A percentile compares a stretch with the other conserved stretches of the same genome.
These are phyloP conservation scores for Blastobasis lacticolella DNA, from an alignment of 2,888 invertebrate species.

Conservation along the genomic window DNA sequence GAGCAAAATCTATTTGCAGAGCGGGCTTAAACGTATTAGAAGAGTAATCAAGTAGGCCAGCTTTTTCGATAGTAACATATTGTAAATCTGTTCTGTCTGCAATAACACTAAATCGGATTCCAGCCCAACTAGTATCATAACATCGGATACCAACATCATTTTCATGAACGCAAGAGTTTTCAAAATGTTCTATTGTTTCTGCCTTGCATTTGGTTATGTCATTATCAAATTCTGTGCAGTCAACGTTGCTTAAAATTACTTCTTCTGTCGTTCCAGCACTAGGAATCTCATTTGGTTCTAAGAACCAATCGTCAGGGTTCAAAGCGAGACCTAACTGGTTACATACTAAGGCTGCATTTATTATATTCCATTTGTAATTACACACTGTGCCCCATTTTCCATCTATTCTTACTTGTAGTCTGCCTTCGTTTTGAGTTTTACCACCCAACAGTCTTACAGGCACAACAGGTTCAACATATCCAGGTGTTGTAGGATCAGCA, in stretches of 20 bases:
- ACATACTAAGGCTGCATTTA: slow-evolving; percentile 94
- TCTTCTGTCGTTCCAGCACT: slow-evolving; percentile 83
- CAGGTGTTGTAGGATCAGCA: slow-evolving; percentile 75
- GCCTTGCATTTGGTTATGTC: slow-evolving; percentile 92
- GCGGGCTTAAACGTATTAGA: slow-evolving; percentile 92
- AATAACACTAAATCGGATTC: slow-evolving; percentile 90
- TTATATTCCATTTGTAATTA: slow-evolving; percentile 95
- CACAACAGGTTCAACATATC: slow-evolving; percentile 75
- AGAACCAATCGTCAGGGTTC: slow-evolving; percentile 93
- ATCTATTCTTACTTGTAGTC: slow-evolving; percentile 87
- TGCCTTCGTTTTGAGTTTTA: slow-evolving; percentile 86
- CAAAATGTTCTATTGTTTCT: slow-evolving; percentile 84
- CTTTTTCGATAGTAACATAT: slow-evolving; percentile 90
- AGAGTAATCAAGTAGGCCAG: slow-evolving; percentile 94
- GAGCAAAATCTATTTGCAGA: slow-evolving; percentile 88
- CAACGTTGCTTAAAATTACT: slow-evolving; percentile 88
- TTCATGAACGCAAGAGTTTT: slow-evolving; percentile 90
- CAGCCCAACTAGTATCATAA: slow-evolving; percentile 95
- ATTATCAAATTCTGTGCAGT: slow-evolving; percentile 91
- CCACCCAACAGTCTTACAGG: slow-evolving; percentile 90
- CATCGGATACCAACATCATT: slow-evolving; percentile 92
- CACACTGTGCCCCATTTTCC: slow-evolving; percentile 98
- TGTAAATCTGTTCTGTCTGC: slow-evolving; percentile 91
- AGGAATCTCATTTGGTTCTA: slow-evolving; percentile 88
- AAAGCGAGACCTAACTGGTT: slow-evolving; percentile 94